Percentiles rank a stretch among this genome's conserved stretches.
Conservation (phyloP, 2,888 invertebrate species). For the Rotaria socialis region DNA sequence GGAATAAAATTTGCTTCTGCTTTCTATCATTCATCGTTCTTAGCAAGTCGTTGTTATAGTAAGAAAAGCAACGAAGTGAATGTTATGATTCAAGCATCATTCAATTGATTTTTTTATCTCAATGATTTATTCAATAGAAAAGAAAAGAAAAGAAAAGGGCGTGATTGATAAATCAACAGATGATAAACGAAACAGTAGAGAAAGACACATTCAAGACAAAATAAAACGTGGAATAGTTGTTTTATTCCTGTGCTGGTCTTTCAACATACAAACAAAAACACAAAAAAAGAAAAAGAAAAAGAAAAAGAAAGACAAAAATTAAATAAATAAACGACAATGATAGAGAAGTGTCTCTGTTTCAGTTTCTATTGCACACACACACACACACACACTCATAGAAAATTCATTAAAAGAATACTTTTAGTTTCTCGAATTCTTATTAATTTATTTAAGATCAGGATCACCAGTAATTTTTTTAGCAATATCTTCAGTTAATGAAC, state of each 20-base stretch:
- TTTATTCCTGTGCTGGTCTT: background rate
- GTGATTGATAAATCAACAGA: background rate
- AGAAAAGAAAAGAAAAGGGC: background rate
- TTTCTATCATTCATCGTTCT: no score
- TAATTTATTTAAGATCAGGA: background rate
- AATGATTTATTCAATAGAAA: background rate
- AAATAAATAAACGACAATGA: slow-evolving; percentile 18
- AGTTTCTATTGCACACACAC: slow-evolving; percentile 11
- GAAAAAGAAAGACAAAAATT: background rate
- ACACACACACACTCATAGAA: background rate
- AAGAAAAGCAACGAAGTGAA: background rate
- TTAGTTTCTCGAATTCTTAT: background rate
- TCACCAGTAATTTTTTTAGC: background rate
- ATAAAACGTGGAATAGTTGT: background rate
- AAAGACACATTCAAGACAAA: background rate
- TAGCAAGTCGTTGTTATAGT: no score
- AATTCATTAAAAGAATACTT: background rate
- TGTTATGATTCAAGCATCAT: background rate
- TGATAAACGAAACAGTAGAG: background rate
- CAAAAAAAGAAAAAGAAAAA: background rate
- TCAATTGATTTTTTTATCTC: background rate
- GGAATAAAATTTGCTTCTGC: no score
- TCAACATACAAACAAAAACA: background rate
- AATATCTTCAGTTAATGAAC: background rate
- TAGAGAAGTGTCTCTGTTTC: background rate